Evolutionary conservation across 2,888 invertebrate species (phyloP).

Genomic region (Drosophila rellima): DNA sequence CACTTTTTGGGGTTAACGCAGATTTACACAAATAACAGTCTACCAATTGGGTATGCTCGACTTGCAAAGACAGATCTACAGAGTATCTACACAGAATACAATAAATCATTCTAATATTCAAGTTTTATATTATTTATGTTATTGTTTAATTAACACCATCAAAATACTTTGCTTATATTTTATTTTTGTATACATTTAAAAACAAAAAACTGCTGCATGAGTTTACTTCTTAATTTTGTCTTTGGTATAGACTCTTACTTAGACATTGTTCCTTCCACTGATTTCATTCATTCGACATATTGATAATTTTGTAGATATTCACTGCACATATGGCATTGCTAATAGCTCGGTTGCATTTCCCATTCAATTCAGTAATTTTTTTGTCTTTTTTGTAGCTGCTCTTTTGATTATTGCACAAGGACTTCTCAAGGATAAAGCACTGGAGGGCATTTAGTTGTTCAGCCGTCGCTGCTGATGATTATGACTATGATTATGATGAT

Average conservation of each 20-base stretch:
- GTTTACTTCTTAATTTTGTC: background rate
- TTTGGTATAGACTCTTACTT: background rate
- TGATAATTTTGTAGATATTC: background rate
- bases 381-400: slow-evolving; percentile 26
- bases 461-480: slow-evolving; percentile 54
- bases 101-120: too few relatives aligned
- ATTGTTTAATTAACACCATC: too few relatives aligned
- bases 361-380: slow-evolving; percentile 17
- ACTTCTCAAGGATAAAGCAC: slow-evolving; percentile 78
- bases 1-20: slow-evolving; percentile 45
- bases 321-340: slow-evolving; percentile 69
- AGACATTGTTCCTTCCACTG: background rate
- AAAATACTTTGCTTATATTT: background rate
- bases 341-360: slow-evolving; percentile 37
- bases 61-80: background rate
- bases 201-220: too few relatives aligned
- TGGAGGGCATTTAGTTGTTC: slow-evolving; percentile 68
- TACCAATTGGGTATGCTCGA: background rate
- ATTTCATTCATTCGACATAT: background rate
- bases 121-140: too few relatives aligned
- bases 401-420: slow-evolving; percentile 74
- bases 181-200: too few relatives aligned
- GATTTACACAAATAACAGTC: slow-evolving; percentile 38
- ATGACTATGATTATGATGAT: slow-evolving; percentile 51
- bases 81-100: too few relatives aligned